phyloP scores from a whole-genome alignment of 2,797 vertebrate genomes.

The Sebastes matsubarae region DNA sequence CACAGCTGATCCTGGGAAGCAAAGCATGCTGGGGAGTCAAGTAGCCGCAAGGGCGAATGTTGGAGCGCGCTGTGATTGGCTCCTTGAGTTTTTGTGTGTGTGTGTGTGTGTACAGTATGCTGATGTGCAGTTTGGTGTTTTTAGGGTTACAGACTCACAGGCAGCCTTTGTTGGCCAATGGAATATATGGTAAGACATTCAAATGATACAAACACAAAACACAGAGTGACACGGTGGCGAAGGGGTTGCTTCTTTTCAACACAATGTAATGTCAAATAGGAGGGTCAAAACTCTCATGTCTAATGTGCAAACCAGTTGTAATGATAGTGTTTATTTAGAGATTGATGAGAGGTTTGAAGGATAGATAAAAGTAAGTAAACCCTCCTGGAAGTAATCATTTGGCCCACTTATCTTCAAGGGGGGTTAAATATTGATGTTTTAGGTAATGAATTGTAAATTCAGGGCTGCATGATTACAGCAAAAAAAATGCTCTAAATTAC shows the following conservation, averaged over 20 bases:
- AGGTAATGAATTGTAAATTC: background rate
- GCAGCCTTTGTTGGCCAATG: slow-evolving; percentile 77
- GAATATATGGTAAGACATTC: slow-evolving; percentile 84
- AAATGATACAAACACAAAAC: slow-evolving; percentile 46
- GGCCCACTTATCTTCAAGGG: background rate
- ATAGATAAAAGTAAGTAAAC: background rate
- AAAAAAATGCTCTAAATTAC: background rate
- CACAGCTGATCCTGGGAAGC: slow-evolving; percentile 68
- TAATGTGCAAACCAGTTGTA: background rate
- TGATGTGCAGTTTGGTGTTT: slow-evolving; percentile 83
- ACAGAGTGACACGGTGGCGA: slow-evolving; percentile 53
- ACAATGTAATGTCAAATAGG: background rate
- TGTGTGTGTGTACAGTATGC: slow-evolving; percentile 43
- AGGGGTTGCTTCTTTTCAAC: slow-evolving; percentile 31
- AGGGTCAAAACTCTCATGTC: background rate
- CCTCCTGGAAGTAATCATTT: background rate
- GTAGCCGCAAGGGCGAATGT: slow-evolving; percentile 36
- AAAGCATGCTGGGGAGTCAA: slow-evolving; percentile 70
- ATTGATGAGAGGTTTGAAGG: background rate
- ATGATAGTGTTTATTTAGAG: background rate
- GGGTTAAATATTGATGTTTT: background rate
- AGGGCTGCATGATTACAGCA: slow-evolving; percentile 1
- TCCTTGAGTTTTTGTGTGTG: slow-evolving; percentile 22
- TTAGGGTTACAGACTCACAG: slow-evolving; percentile 77
- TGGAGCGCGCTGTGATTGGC: slow-evolving; percentile 47